Evolutionary conservation across 2,797 vertebrate genomes (phyloP).

Genomic region (Coracias cyanogaster): DNA sequence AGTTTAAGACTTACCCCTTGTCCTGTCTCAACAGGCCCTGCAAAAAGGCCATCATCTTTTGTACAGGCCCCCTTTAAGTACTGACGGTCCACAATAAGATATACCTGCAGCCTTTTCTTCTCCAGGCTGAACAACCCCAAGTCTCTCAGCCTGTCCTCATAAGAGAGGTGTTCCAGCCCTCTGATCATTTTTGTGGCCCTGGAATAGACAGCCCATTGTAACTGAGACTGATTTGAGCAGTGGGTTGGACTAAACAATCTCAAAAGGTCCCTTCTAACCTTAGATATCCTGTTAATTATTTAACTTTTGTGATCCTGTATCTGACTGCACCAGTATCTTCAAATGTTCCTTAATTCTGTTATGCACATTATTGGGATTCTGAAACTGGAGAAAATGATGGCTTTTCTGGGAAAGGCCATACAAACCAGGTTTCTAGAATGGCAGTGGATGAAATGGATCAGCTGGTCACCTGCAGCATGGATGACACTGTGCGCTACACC

Average conservation of each 20-base stretch:
- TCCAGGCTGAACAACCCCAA: background rate
- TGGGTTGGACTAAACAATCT: background rate
- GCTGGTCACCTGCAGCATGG: conserved; percentile 95
- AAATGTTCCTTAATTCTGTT: conserved; percentile 79
- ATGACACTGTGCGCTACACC: conserved; percentile 93
- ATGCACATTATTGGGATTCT: conserved; percentile 94
- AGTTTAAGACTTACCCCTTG: background rate
- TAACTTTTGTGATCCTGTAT: background rate
- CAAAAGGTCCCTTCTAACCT: background rate
- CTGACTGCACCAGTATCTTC: background rate
- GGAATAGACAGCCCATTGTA: background rate
- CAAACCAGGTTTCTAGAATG: conserved; percentile 92
- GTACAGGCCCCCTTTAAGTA: background rate
- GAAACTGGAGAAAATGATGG: conserved; percentile 90
- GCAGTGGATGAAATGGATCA: conserved; percentile 79
- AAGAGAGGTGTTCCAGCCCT: background rate
- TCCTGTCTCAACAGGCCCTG: background rate
- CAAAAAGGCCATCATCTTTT: background rate
- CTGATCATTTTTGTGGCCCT: background rate
- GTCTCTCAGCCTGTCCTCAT: background rate
- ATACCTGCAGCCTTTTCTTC: background rate
- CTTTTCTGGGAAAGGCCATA: conserved; percentile 93
- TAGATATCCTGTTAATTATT: background rate
- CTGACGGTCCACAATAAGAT: background rate
- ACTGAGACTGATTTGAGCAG: background rate